Base-by-base conservation (phyloP, 2,888 invertebrate species). In the Cheilosia vulpina region DNA sequence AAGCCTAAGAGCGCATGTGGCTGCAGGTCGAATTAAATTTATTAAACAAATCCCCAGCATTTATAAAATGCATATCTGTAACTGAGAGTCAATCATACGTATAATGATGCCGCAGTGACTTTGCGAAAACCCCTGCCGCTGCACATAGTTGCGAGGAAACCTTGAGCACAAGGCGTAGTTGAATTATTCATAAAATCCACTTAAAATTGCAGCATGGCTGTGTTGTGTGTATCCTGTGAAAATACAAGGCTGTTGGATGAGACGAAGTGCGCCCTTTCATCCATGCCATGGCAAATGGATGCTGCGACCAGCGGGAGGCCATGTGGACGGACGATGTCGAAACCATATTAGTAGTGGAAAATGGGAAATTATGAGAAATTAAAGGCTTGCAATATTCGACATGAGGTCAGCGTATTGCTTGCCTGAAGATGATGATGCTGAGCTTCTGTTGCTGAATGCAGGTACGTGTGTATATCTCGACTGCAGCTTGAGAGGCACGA, bases 301-400 rank as follows among this genome's bases (percentile, higher is more conserved):
- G 65, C 34, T 65, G 24, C 21, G 47, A 53, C 52, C 53, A 24
- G 43, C 6, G 19, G 31, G 47, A 19, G 19, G 6, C 7, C 38
- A 27, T 7, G 31, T 31, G 31, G 9, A 27, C 27, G 11, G 63
- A 21, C 17, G 19, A 17, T 52, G 79, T 84, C 79, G 84, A 80
- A 80, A 80, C 71, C 79, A 79, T 79, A 84, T 84, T 84, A 84
- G 84, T 84, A 75, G 79, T 43, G 79, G 75, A 84, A 84, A 84
- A 84, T 84, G 84, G 84, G 47, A 84, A 84, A 79, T 84, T 84
- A 84, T 84, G 84, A 76, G 84, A 84, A 84, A 80, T 84, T 84
- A 84, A 84, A 84, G 84, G 69, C 84, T 79, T 79, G 84, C 84
- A 75, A 75, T 84, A 84, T 84, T 84, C 79, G 84, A 84, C 79